phyloP scores from a whole-genome alignment of 2,797 vertebrate genomes.

The Epinephelus awoara region DNA sequence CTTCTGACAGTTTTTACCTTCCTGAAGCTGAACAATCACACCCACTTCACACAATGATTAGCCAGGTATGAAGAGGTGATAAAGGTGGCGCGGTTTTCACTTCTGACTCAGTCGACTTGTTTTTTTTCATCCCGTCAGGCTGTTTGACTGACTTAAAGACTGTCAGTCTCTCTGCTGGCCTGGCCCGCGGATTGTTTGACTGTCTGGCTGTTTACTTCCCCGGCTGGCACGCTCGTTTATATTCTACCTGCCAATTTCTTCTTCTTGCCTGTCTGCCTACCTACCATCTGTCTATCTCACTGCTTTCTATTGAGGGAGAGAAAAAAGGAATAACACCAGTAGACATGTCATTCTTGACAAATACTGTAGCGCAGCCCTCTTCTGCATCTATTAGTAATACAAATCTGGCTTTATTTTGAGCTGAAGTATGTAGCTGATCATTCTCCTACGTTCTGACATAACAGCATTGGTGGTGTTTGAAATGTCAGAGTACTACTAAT shows the following conservation, averaged over 20 bases:
- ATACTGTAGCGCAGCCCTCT: background rate
- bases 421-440: background rate
- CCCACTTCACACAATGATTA: background rate
- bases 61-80: constrained; percentile 8
- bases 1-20: background rate
- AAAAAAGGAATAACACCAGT: constrained; percentile 30
- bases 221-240: constrained; percentile 42
- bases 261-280: constrained; percentile 59
- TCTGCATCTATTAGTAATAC: background rate
- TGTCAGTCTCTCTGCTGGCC: constrained; percentile 13
- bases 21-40: constrained; percentile 9
- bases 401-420: constrained; percentile 2
- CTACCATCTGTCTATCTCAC: constrained; percentile 64
- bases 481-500: background rate
- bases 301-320: constrained; percentile 21
- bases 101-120: background rate
- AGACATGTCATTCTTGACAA: constrained; percentile 24
- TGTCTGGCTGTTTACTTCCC: constrained; percentile 48
- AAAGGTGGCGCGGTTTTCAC: constrained; percentile 1
- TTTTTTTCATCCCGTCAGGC: background rate
- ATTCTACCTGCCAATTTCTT: constrained; percentile 63
- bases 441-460: background rate
- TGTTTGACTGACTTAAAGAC: constrained; percentile 19
- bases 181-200: constrained; percentile 20
- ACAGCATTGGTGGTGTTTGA: background rate